Base-by-base conservation (phyloP, 2,888 invertebrate species). In the Campoletis raptor region DNA sequence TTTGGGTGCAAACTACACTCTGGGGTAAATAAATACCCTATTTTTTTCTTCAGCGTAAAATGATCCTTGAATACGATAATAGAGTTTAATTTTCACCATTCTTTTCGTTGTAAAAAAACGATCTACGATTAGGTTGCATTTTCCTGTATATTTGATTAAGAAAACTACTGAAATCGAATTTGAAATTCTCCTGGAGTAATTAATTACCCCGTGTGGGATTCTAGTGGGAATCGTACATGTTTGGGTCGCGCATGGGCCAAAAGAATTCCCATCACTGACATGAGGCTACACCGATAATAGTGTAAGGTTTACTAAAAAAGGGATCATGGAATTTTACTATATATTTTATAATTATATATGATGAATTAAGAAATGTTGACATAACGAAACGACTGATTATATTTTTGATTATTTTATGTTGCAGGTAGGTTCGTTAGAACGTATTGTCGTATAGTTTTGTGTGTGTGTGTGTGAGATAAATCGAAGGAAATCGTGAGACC, bases 361-460 rank as follows among this genome's bases (percentile, higher is more conserved):
- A 42, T 0, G 10, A 42, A 42, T 0, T 1, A 42, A 42, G 42
- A 57, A 73, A 9, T 1, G 5, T 10, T 77, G n/a, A 30, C 40
- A 52, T 15, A n/a, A n/a, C 66, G 30, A 54, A 15, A 52, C 5
- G 18, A n/a, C 48, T 74, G 7, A 69, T 36, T 79, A 48, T 48
- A 15, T 87, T 67, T 69, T 83, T n/a, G 77, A 67, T 77, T 83
- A 64, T 83, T 89, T 89, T 90, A 42, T 92, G 91, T 94, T 94
- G 30, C 92, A 94, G 94, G 94, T 94, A 94, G 94, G 94, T 94
- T 90, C 92, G 92, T 88, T 90, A 91, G 81, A 90, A 85, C 90
- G 89, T 91, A 89, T 88, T 89, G 89, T 92, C 91, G 90, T 90
- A 91, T 90, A 90, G 89, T 73, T 80, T 83, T 81, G 76, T 81